phyloP scores from a whole-genome alignment of 2,888 invertebrate species.

The Acronicta leporina region DNA sequence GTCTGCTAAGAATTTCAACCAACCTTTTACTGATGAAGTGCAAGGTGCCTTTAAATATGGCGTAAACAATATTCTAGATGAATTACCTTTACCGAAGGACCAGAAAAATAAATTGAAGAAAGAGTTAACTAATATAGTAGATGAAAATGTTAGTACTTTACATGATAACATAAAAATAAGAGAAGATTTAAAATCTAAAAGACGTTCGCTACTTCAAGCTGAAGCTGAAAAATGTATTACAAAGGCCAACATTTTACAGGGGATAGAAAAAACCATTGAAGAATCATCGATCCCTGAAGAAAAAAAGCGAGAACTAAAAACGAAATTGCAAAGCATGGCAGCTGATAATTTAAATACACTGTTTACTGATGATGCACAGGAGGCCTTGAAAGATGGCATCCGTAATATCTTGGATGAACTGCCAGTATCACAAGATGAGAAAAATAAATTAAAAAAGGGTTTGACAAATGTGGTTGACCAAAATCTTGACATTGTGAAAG shows the following conservation, averaged over 20 bases:
- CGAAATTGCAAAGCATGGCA: background rate
- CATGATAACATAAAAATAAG: background rate
- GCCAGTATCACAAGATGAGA: background rate
- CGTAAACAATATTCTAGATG: slow-evolving; percentile 39
- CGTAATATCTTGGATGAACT: background rate
- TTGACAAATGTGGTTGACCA: background rate
- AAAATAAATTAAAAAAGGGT: slow-evolving; percentile 1
- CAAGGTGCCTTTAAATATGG: background rate
- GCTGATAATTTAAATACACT: background rate
- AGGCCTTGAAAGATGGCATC: background rate
- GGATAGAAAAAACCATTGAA: background rate
- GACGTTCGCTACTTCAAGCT: background rate
- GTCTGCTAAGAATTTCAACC: background rate
- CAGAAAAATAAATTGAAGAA: slow-evolving; percentile 35
- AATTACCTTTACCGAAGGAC: slow-evolving; percentile 16
- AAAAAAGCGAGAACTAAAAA: slow-evolving; percentile 1
- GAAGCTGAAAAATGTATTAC: background rate
- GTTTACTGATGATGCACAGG: background rate
- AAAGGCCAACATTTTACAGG: background rate
- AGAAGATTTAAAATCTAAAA: background rate
- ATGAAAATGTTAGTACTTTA: background rate
- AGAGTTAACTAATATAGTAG: slow-evolving; percentile 27
- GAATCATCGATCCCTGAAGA: background rate
- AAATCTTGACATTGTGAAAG: background rate
- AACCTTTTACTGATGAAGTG: background rate